Evolutionary conservation across 2,888 invertebrate species (phyloP).

Genomic region (Drosophila borborema): DNA sequence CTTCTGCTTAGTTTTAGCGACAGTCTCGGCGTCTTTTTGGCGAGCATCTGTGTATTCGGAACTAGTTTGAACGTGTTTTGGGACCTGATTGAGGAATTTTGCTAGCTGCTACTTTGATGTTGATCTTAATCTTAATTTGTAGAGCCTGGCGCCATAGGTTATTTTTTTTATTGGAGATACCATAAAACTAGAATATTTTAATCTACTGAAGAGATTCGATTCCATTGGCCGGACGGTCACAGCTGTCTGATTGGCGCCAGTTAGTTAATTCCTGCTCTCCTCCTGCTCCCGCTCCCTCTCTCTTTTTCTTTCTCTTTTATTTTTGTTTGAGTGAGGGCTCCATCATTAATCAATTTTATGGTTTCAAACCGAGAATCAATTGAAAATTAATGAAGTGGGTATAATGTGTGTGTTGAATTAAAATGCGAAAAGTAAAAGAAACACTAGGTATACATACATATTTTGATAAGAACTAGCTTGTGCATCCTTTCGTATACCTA

Average conservation of each 20-base stretch:
- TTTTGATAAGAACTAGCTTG: neutral
- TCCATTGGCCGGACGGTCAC: conserved; percentile 43
- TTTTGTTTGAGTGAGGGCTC: neutral
- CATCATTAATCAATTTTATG: conserved; percentile 70
- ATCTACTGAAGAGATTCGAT: conserved; percentile 41
- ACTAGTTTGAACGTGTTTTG: conserved; percentile 44
- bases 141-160: conserved; percentile 71
- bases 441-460: neutral
- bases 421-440: neutral
- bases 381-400: conserved; percentile 5
- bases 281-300: neutral
- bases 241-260: conserved; percentile 44
- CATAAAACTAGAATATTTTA: conserved; percentile 63
- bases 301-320: neutral
- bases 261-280: conserved; percentile 18
- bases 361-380: conserved; percentile 19
- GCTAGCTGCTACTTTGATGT: conserved; percentile 55
- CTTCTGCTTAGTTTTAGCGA: conserved; percentile 24
- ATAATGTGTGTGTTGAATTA: neutral
- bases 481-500: neutral
- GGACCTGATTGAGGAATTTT: conserved; percentile 49
- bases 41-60: conserved; percentile 21
- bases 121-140: conserved; percentile 78
- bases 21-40: conserved; percentile 31
- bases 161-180: conserved; percentile 26